These are phyloP conservation scores for Isotomurus palustris DNA, from an alignment of 2,888 invertebrate genomes.

Conservation along the genomic window DNA sequence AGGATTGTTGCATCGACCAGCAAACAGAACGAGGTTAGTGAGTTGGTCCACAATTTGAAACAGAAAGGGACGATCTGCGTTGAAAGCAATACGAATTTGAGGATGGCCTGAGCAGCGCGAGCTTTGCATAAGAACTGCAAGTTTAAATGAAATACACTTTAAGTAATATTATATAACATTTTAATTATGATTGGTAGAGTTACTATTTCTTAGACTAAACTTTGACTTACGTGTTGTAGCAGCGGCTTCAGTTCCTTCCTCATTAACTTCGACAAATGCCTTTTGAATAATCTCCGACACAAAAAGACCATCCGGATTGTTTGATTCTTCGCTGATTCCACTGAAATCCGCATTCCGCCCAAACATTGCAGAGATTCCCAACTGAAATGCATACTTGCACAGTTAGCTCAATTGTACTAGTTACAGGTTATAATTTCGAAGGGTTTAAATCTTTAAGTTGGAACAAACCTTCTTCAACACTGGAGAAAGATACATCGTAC, in stretches of 20 bases:
- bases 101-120: no score
- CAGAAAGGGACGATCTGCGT: constrained; percentile 36
- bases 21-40: constrained; percentile 36
- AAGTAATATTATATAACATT: no score
- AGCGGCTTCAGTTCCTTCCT: constrained; percentile 80
- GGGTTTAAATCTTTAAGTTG: not conserved
- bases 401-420: not conserved
- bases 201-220: not conserved
- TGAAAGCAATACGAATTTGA: constrained; percentile 27
- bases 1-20: constrained; percentile 34
- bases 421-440: not conserved
- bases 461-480: constrained; percentile 56
- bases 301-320: constrained; percentile 50
- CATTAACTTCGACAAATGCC: constrained; percentile 79
- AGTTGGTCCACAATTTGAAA: constrained; percentile 39
- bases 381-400: constrained; percentile 52
- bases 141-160: no score
- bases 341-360: constrained; percentile 59
- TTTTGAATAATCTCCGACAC: constrained; percentile 75
- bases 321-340: constrained; percentile 57
- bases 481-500: constrained; percentile 60
- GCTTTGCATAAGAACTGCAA: no score
- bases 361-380: constrained; percentile 69
- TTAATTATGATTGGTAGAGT: no score
- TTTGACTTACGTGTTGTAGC: constrained; percentile 70